phyloP scores from a whole-genome alignment of 2,888 invertebrate species.

The Oxystoma pomonae region DNA sequence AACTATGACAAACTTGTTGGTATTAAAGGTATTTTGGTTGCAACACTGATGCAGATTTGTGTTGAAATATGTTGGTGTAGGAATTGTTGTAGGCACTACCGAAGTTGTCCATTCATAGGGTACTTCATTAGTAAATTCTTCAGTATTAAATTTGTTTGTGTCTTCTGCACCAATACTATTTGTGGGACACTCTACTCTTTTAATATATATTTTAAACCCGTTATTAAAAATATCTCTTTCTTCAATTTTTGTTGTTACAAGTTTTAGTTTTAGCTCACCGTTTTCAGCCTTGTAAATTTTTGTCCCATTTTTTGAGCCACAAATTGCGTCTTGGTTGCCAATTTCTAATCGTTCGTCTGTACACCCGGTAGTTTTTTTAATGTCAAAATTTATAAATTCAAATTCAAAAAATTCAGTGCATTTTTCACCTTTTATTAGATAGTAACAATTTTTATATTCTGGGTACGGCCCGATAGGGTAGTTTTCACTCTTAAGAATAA shows the following conservation, averaged over 20 bases:
- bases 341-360: slow-evolving; percentile 52
- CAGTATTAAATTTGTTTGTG: background rate
- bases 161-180: background rate
- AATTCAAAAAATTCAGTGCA: slow-evolving; percentile 53
- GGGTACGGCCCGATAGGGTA: slow-evolving; percentile 52
- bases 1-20: slow-evolving; percentile 50
- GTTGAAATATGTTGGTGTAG: slow-evolving; percentile 15
- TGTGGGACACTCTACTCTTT: slow-evolving; percentile 40
- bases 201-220: slow-evolving; percentile 54
- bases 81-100: background rate
- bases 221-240: slow-evolving; percentile 22
- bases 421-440: slow-evolving; percentile 48
- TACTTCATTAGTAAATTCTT: slow-evolving; percentile 11
- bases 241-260: slow-evolving; percentile 38
- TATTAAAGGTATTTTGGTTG: slow-evolving; percentile 45
- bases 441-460: slow-evolving; percentile 48
- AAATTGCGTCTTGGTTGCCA: slow-evolving; percentile 48
- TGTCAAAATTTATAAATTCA: slow-evolving; percentile 54
- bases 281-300: slow-evolving; percentile 49
- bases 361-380: slow-evolving; percentile 51
- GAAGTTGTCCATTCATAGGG: slow-evolving; percentile 9
- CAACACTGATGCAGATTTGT: slow-evolving; percentile 34
- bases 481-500: slow-evolving; percentile 50
- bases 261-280: slow-evolving; percentile 49
- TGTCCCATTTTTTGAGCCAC: slow-evolving; percentile 50